These are phyloP conservation scores for Paralichthys olivaceus DNA, from an alignment of 2,113 vertebrate genomes.

Conservation along the genomic window DNA sequence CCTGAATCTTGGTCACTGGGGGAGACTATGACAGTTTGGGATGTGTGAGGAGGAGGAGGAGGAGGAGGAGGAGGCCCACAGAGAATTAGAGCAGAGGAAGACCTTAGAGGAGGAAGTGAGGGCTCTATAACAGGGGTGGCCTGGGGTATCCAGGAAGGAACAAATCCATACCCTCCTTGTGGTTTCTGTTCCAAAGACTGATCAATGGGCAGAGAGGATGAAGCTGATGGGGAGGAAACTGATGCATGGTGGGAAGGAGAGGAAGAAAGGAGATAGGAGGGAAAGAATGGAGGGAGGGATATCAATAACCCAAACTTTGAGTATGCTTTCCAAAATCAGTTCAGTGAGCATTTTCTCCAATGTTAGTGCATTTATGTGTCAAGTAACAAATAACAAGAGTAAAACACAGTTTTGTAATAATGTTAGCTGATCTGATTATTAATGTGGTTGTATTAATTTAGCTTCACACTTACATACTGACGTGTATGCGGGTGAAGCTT, in stretches of 20 bases:
- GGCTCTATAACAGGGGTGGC: constrained; percentile 33
- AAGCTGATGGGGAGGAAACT: constrained; percentile 35
- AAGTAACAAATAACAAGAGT: not conserved
- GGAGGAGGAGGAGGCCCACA: constrained; percentile 47
- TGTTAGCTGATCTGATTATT: not conserved
- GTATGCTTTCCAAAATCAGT: not conserved
- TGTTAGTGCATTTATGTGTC: not conserved
- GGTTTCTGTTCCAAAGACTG: constrained; percentile 53
- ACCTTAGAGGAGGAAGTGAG: constrained; percentile 19
- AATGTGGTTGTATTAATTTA: not conserved
- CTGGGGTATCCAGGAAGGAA: constrained; percentile 59
- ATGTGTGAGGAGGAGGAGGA: constrained; percentile 30
- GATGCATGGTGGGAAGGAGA: constrained; percentile 8
- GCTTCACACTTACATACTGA: too few relatives aligned
- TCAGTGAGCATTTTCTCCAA: not conserved
- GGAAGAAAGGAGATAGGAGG: not conserved
- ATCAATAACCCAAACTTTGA: not conserved
- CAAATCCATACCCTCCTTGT: constrained; percentile 48
- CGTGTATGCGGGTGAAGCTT: not conserved
- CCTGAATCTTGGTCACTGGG: constrained; percentile 70
- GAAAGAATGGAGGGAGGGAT: not conserved
- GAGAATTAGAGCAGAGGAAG: constrained; percentile 37
- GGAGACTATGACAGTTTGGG: constrained; percentile 45
- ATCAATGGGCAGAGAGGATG: constrained; percentile 49
- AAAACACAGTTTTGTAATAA: not conserved